A percentile compares a stretch with the other conserved stretches of the same genome.
Evolutionary conservation across 2,797 vertebrate genomes (phyloP).

Genomic region (Alauda arvensis): DNA sequence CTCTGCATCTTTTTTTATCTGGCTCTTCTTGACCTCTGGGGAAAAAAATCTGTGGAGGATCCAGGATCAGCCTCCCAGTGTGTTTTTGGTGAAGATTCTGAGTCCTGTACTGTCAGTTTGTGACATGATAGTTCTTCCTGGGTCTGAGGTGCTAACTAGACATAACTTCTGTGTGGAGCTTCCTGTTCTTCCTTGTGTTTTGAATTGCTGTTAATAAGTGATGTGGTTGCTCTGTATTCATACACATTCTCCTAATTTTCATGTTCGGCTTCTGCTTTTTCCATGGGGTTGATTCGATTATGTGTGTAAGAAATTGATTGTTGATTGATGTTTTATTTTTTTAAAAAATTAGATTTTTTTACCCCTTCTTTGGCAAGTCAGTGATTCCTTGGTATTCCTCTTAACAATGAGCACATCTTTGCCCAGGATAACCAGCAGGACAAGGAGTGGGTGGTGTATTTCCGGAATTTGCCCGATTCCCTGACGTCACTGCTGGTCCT

Average conservation of each 20-base stretch:
- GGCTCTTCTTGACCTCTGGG: neutral
- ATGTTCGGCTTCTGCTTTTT: neutral
- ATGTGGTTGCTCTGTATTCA: neutral
- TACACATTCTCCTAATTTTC: neutral
- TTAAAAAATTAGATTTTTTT: no score
- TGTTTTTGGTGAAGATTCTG: neutral
- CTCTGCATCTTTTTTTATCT: neutral
- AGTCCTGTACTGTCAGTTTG: neutral
- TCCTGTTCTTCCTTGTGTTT: neutral
- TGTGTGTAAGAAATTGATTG: neutral
- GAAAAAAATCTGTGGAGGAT: neutral
- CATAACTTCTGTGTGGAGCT: neutral
- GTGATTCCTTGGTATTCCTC: neutral
- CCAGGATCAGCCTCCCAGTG: neutral
- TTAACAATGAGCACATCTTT: neutral
- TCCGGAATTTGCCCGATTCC: slow-evolving; percentile 80
- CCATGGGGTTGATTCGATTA: accelerated
- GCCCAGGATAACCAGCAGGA: slow-evolving; percentile 78
- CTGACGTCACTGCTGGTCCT: slow-evolving; percentile 89
- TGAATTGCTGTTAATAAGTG: neutral
- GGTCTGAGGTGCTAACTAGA: neutral
- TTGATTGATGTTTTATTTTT: neutral
- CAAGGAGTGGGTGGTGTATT: slow-evolving; percentile 84
- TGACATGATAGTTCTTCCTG: neutral
- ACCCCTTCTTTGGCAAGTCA: neutral